Conservation (phyloP, 2,113 vertebrate genomes). For the Ochotona princeps region DNA sequence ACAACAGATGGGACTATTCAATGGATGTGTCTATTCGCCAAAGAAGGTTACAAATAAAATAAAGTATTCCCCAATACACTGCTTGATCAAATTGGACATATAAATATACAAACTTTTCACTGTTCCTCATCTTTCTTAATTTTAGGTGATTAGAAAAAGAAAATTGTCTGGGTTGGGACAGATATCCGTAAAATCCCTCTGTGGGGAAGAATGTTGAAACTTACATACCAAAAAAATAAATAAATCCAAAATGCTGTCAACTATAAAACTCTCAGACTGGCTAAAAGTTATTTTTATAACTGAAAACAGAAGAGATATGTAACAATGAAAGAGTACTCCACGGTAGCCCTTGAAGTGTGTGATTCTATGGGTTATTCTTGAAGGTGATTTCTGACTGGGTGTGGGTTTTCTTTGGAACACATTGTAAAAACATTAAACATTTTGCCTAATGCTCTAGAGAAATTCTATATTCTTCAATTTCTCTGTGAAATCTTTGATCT, state of each 20-base stretch:
- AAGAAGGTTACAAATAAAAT: slow-evolving; percentile 60
- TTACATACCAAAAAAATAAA: slow-evolving; percentile 17
- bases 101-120: slow-evolving; percentile 32
- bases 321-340: neutral
- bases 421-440: neutral
- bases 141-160: neutral
- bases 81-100: slow-evolving; percentile 38
- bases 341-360: neutral
- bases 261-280: neutral
- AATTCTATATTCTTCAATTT: neutral
- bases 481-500: neutral
- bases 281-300: neutral
- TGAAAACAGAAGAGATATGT: neutral
- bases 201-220: neutral
- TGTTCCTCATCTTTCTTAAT: slow-evolving; percentile 11
- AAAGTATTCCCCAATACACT: slow-evolving; percentile 28
- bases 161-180: slow-evolving; percentile 7
- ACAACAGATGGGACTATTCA: slow-evolving; percentile 78
- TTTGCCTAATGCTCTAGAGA: neutral
- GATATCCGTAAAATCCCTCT: neutral
- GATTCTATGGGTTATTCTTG: neutral
- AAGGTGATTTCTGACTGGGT: neutral
- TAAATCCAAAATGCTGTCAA: neutral
- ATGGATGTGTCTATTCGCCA: slow-evolving; percentile 60
- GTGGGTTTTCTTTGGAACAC: neutral